Evolutionary conservation across 2,113 vertebrate genomes (phyloP).

Genomic region (Xenus cinereus): DNA sequence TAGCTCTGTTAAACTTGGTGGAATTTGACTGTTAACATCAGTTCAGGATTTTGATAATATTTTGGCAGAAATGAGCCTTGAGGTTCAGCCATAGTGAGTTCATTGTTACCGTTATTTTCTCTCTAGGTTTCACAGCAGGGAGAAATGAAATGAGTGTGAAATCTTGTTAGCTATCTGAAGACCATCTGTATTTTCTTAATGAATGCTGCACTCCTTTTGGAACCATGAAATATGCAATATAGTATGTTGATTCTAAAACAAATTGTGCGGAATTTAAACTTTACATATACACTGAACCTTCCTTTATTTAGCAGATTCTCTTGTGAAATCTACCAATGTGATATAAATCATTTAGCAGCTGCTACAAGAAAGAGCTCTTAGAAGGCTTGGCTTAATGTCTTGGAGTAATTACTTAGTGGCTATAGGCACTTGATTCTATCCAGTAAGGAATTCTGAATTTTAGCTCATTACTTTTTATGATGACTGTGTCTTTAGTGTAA

Average conservation of each 20-base stretch:
- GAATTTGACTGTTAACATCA: neutral
- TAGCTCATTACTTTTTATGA: conserved; percentile 23
- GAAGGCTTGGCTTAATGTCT: conserved; percentile 2
- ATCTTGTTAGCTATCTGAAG: conserved; percentile 52
- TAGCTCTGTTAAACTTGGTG: neutral
- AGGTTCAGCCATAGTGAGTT: neutral
- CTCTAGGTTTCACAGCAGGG: conserved; percentile 16
- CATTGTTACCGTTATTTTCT: conserved; percentile 17
- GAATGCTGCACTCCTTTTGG: conserved; percentile 7
- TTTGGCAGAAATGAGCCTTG: conserved; percentile 40
- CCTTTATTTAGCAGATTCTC: conserved; percentile 50
- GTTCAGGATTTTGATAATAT: conserved; percentile 11
- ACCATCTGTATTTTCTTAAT: conserved; percentile 39
- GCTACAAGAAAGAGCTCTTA: conserved; percentile 20
- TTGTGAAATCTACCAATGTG: conserved; percentile 36
- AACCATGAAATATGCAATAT: conserved; percentile 46
- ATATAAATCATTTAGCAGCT: conserved; percentile 59
- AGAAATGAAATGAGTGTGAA: conserved; percentile 40
- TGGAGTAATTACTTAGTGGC: conserved; percentile 28
- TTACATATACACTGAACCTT: neutral
- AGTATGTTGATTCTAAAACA: conserved; percentile 30
- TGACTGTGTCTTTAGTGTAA: neutral
- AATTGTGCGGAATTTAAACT: conserved; percentile 32
- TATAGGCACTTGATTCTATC: conserved; percentile 6
- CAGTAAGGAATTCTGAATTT: neutral